Percentiles rank a stretch among this genome's conserved stretches.
These are phyloP conservation scores for Heliconius charithonia DNA, from an alignment of 2,888 invertebrate genomes.

Conservation along the genomic window DNA sequence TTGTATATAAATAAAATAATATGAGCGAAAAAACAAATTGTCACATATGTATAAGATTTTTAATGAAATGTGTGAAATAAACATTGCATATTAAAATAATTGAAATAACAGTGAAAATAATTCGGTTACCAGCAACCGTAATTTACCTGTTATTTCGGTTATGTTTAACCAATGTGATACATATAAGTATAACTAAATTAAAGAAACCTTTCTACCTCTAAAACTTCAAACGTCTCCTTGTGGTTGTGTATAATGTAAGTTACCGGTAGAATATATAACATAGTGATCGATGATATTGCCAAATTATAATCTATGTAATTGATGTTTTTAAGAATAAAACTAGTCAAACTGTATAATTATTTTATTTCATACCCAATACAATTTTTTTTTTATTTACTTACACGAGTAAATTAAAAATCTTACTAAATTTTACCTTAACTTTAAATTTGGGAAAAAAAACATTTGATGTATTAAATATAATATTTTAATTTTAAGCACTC, in stretches of 20 bases:
- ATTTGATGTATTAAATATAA: too few relatives aligned
- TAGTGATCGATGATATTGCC: conserved; percentile 64
- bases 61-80: conserved; percentile 12
- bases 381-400: too few relatives aligned
- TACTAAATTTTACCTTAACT: too few relatives aligned
- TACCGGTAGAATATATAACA: conserved; percentile 47
- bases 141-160: background rate
- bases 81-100: background rate
- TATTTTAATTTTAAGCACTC: too few relatives aligned
- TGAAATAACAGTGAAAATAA: background rate
- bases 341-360: conserved; percentile 62
- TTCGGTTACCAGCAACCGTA: background rate
- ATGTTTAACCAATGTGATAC: background rate
- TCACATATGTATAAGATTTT: background rate
- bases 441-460: too few relatives aligned
- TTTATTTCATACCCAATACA: conserved; percentile 14
- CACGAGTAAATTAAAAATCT: too few relatives aligned
- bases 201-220: conserved; percentile 47
- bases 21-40: too few relatives aligned
- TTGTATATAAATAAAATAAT: background rate
- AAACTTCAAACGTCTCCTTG: conserved; percentile 44
- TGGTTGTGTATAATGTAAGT: conserved; percentile 55
- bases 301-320: conserved; percentile 71
- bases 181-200: conserved; percentile 15
- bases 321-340: conserved; percentile 75